Evolutionary conservation across 2,797 vertebrate species (phyloP), one percentile per base, ranked within the genome.

Genomic region (Florisuga fusca): DNA sequence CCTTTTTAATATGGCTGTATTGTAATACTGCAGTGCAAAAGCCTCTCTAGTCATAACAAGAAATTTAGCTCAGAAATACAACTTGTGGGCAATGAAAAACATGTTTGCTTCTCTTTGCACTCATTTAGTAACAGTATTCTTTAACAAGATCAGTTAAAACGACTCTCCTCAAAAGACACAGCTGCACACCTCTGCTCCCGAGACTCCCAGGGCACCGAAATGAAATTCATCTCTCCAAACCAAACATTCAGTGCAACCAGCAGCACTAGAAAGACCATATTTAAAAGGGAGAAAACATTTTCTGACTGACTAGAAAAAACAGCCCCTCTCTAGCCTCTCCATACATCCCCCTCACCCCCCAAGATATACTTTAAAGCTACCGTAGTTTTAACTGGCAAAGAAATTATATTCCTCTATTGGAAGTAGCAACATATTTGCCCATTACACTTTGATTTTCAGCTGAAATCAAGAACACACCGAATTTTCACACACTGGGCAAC

Each of bases 1-100:
- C 97, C 97, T 97, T 94, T 97, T 98, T 98, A 98, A 98, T 97
- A 98, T 98, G 98, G 98, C 98, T 98, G 98, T 97, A 97, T 96
- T 97, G 97, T 96, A 98, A 98, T 96, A 96, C 97, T 96, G 97
- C 97, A 98, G 97, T 97, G 96, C 94, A 95, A 97, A 95, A 96
- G 73, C 80, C 96, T 96, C 79, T 50, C 95, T 81, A 87, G 95
- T 68, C 94, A 89, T 93, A 81, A 87, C 94, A 95, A 95, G 91
- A 86, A 92, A 95, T 94, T 91, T 58, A 38, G 27, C 93, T 97
- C 93, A 55, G 89, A 94, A 95, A 81, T 88, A 93, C 73, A 98
- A 98, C 96, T 98, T 97, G 92, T 82, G 87, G 93, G 84, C 78
- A 93, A 91, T 84, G 81, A 67, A 95, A 87, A 93, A 93, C 59